Base-by-base conservation (phyloP, 2,113 vertebrate genomes). In the Cricetomys ansorgei region DNA sequence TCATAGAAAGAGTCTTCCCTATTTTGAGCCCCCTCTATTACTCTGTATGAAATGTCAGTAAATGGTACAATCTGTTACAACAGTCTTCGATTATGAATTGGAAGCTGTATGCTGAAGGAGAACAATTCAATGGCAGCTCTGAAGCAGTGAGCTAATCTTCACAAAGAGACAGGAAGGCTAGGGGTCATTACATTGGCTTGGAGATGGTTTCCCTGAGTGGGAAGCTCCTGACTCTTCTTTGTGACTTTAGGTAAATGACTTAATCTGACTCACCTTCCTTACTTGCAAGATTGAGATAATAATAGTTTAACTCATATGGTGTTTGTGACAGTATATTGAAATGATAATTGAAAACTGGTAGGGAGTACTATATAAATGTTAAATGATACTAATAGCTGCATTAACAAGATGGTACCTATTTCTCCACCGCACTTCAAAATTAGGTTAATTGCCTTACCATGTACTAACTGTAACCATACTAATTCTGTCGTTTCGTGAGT, bases 301-400 rank as follows among this genome's bases (percentile, higher is more conserved):
- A 80, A 45, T 25, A 70, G 59, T n/a, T 84, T 89, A 70, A 48
- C 11, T 59, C 83, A 88, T 3, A 57, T 1, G 29, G 7, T 92
- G 29, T n/a, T 92, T 92, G 23, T 62, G 59, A 86, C 37, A 17
- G 57, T 76, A 43, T 69, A 69, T 40, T 91, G 45, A 88, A 64
- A 80, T 94, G 76, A 92, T 69, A 25, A 86, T 53, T 89, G 75
- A 59, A 85, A 95, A 76, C 75, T 75, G 45, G 27, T 34, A 94
- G 45, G 64, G 45, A 70, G 25, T 13, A 77, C 15, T 70, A 13
- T 88, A 0, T 72, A 50, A 90, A 55, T n/a, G 62, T 67, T 93
- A 97, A n/a, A 21, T 57, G 55, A 50, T 40, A n/a, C 23, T 57
- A 57, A 57, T 37, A 55, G 57, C 57, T 76, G 15, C 40, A 84